Percentiles rank a stretch among this genome's conserved stretches.
These are phyloP conservation scores for Sarcophaga peregrina DNA, from an alignment of 1,140 invertebrate species.

Conservation along the genomic window DNA sequence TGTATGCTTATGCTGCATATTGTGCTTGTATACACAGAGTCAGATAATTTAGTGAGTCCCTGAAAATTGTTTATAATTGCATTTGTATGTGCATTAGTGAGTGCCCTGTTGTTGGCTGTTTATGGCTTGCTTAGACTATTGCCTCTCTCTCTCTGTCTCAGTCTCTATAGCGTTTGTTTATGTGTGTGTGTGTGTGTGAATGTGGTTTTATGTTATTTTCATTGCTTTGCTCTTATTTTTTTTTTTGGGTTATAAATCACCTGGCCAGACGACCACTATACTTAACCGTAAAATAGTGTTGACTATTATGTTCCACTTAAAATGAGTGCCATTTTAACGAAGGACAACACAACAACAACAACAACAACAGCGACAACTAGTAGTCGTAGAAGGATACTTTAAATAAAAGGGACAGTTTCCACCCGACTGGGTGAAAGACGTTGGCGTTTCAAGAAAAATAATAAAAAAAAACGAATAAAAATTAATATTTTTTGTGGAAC, in stretches of 20 bases:
- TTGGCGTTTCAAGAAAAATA: too few relatives aligned
- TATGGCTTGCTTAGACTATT: background rate
- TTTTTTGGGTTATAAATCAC: constrained; percentile 30
- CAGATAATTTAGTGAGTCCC: constrained; percentile 14
- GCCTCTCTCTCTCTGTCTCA: background rate
- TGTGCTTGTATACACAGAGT: background rate
- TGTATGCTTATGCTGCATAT: too few relatives aligned
- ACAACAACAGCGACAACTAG: background rate
- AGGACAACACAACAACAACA: background rate
- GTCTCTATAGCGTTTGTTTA: too few relatives aligned
- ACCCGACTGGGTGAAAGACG: too few relatives aligned
- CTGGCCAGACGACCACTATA: constrained; percentile 25
- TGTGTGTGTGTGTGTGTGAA: background rate
- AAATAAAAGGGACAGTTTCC: too few relatives aligned
- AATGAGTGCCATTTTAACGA: constrained; percentile 10
- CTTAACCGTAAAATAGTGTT: constrained; percentile 28
- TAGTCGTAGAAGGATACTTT: too few relatives aligned
- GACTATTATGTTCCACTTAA: constrained; percentile 1
- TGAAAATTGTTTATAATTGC: background rate
- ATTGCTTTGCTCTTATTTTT: background rate
- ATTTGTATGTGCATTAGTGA: too few relatives aligned
- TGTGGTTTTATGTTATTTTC: background rate
- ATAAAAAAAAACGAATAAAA: too few relatives aligned
- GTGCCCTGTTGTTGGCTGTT: background rate
- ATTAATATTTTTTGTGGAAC: too few relatives aligned